Conservation (phyloP, 2,888 invertebrate genomes). For the Habroteleia sp. region DNA sequence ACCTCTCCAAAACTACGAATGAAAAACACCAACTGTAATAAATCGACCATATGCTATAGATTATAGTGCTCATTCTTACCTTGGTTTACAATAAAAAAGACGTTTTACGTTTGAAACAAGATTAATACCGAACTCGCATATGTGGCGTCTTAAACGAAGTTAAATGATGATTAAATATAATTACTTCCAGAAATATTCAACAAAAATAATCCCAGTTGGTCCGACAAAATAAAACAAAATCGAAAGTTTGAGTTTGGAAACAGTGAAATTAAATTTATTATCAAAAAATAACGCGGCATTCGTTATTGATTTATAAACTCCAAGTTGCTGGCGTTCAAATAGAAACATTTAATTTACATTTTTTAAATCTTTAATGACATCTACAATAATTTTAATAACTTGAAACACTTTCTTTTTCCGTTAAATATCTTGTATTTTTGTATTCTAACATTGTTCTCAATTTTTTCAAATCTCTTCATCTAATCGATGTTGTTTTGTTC, state of each 20-base stretch:
- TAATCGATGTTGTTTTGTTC: constrained; percentile 40
- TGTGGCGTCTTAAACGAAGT: constrained; percentile 20
- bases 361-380: constrained; percentile 21
- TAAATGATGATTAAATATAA: constrained; percentile 24
- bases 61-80: constrained; percentile 42
- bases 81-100: constrained; percentile 39
- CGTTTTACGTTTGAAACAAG: constrained; percentile 45
- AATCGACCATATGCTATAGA: constrained; percentile 61
- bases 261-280: constrained; percentile 10
- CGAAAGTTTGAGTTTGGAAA: constrained; percentile 4
- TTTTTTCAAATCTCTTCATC: constrained; percentile 26
- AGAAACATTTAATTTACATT: neutral
- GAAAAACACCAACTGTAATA: constrained; percentile 57
- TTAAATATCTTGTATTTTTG: constrained; percentile 24
- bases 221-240: constrained; percentile 1
- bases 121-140: constrained; percentile 26
- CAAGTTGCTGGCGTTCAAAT: neutral
- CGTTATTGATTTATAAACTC: constrained; percentile 21
- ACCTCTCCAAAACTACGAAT: constrained; percentile 44
- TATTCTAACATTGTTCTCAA: constrained; percentile 19
- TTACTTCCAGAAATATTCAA: constrained; percentile 11
- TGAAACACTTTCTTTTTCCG: constrained; percentile 15
- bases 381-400: constrained; percentile 25
- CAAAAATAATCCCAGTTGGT: constrained; percentile 19
- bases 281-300: neutral